Evolutionary conservation across 2,797 vertebrate species (phyloP), one percentile per base, ranked within the genome.

Genomic region (Naso thynnoides): DNA sequence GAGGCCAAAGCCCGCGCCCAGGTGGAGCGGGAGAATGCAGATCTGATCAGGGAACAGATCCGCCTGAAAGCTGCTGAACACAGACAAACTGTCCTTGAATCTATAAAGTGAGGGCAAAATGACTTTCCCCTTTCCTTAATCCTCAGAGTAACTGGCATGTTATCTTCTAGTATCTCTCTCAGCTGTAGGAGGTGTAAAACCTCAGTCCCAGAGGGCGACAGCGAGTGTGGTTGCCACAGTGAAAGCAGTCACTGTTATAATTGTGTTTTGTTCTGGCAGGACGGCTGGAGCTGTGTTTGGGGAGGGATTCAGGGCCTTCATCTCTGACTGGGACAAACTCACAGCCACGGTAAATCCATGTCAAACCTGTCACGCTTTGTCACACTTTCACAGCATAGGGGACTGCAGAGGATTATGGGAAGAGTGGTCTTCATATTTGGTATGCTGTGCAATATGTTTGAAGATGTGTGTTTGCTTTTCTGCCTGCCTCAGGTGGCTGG

Each of bases 281-380:
- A 97, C 95, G 44, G 95, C 95, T 0, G 96, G 96, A 45, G 92
- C 94, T 5, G 93, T 97, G 84, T 97, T 97, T 15, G 96, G 96
- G 19, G 96, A 98, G 91, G 96, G 96, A 62, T 98, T 98, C 73
- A 94, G 93, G 38, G 93, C 95, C 66, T 97, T 97, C 66, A 89
- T 97, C 29, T 96, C 96, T 0, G 96, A 97, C 92, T 97, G 96
- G 96, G 96, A 97, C 86, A 96, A 96, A 95, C 95, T 98, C 70
- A 97, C 96, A 0, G 97, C 96, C 65, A 96, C 96, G 80, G 96
- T 96, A 89, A 95, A 88, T 23, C 36, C 55, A 49, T 33, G 49
- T 76, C 74, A 71, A 49, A 67, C 55, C 62, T 69, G 61, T 78
- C 67, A 77, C 11, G 21, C 50, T 70, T 59, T 23, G 71, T 78